Evolutionary conservation across 30 jellyfish, hydroid and myxozoan species (phyloP), one percentile per base, ranked within the genome.

Genomic region (Aurelia aurita): DNA sequence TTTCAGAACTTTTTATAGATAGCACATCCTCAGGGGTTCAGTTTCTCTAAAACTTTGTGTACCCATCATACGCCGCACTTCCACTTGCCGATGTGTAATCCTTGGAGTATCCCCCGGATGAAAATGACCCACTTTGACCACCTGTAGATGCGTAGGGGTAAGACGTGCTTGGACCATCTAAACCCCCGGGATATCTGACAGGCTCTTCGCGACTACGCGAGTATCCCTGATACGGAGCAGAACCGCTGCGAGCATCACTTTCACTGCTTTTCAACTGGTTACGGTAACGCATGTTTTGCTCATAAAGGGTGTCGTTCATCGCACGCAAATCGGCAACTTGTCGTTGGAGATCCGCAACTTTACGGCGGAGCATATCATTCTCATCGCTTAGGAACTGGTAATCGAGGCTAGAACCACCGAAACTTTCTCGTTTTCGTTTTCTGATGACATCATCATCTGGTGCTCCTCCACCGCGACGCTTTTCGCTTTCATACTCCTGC

Each of bases 221-320:
- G 57, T 81, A 81, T 29, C 85, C 82, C n/a, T 85, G 78, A 61
- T 68, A 55, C 28, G 91, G 27, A 4, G 90, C 34, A 26, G 61
- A 65, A 35, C 72, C 70, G 64, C 47, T 39, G 54, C 91, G 85
- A 31, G 91, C 47, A 26, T 58, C 82, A 35, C 91, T 62, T 19
- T 72, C 95, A 28, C 49, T 87, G 74, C 96, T 90, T 55, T 85
- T 91, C 78, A 88, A 78, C 88, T 93, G 98, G 15, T 79, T 51
- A 22, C 98, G 74, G 87, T 93, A 93, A 45, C 97, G 91, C 82
- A 91, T 82, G 78, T 93, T 93, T 68, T 93, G 98, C 85, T 93
- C 98, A 55, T 93, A 93, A 66, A 93, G 88, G 27, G 98, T 88
- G 77, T 93, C 98, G 54, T 93, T 93, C 98, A 93, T 93, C 64